Evolutionary conservation across 1,140 invertebrate genomes (phyloP), one percentile per base, ranked within the genome.

Genomic region (Cecropterus lyciades): DNA sequence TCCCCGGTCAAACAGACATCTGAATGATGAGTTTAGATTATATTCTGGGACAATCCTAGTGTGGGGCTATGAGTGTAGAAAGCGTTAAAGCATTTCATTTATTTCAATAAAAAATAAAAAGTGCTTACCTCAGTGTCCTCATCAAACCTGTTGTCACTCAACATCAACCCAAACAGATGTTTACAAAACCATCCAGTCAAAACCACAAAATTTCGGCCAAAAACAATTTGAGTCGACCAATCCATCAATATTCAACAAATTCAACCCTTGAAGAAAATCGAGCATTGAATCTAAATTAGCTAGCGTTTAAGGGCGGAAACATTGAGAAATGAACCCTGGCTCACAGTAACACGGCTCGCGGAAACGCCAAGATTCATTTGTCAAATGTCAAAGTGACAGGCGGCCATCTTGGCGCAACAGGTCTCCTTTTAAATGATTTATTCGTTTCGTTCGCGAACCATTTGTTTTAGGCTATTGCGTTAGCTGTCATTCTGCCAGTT

Each of bases 331-430:
- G 59, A 15, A 8, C 14, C 16, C 20, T 49, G 7, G n/a, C 30
- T 37, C 27, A 15, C 24, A 7, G 45, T 15, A 37, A 6, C n/a
- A 62, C 16, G 57, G 57, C 14, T 40, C 46, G 30, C 57, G 16
- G 8, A 37, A 11, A 15, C 52, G 52, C 43, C 43, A 56, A 65
- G 20, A 49, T 40, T 20, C 40, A 67, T 67, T 60, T 62, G 56
- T 67, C 57, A 67, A 67, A 67, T 13, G 57, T 62, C 57, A 62
- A 62, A 15, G n/a, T 59, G 65, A 59, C 55, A 51, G 48, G 46
- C 65, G 65, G 55, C 65, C 55, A 67, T 59, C 55, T 66, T 66
- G 45, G 15, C 56, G 42, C 43, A 59, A 59, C 56, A 59, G 56
- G 56, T 59, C 14, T 13, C 17, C 15, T 59, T 59, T 59, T 27